Evolutionary conservation across 2,888 invertebrate genomes (phyloP).

Genomic region (Drosophila bunnanda): DNA sequence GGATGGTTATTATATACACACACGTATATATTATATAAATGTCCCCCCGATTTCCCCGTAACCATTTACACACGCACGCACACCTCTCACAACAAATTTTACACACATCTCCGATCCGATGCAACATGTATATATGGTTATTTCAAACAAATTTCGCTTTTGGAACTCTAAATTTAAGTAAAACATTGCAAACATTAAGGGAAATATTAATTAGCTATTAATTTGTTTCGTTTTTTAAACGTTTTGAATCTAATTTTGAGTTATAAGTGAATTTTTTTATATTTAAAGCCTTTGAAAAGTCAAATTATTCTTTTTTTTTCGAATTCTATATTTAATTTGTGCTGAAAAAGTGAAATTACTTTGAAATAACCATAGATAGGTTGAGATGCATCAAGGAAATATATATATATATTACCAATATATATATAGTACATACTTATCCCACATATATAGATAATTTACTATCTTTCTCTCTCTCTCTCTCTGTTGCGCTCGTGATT

Average conservation of each 20-base stretch:
- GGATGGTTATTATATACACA: conserved; percentile 15
- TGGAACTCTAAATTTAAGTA: background rate
- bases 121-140: conserved; percentile 14
- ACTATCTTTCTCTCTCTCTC: conserved; percentile 59
- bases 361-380: conserved; percentile 20
- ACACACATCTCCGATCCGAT: background rate
- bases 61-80: conserved; percentile 3
- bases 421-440: conserved; percentile 21
- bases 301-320: background rate
- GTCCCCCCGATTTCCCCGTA: background rate
- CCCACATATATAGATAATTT: conserved; percentile 43
- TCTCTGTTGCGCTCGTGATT: conserved; percentile 76
- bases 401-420: conserved; percentile 17
- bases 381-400: conserved; percentile 6
- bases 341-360: background rate
- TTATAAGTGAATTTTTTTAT: background rate
- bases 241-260: background rate
- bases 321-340: background rate
- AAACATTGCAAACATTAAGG: no score
- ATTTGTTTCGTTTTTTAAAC: background rate
- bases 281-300: background rate
- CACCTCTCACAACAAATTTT: conserved; percentile 1
- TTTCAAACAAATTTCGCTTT: conserved; percentile 20
- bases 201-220: background rate
- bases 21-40: conserved; percentile 24